A percentile compares a stretch with the other conserved stretches of the same genome.
phyloP scores from a whole-genome alignment of 2,113 vertebrate species.

The Psilopogon haemacephalus region DNA sequence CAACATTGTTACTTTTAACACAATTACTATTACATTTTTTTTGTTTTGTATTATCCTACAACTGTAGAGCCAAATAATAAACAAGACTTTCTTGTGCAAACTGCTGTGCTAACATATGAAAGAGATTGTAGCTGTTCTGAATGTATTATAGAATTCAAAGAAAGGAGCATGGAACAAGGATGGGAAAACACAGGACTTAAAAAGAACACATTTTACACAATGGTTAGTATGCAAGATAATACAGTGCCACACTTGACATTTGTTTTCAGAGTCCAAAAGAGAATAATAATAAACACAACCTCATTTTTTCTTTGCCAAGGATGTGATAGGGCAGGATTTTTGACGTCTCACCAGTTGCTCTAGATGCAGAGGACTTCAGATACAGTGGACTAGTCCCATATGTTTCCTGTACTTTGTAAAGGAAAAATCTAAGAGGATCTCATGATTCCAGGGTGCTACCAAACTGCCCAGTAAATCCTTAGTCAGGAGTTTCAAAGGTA shows the following conservation, averaged over 20 bases:
- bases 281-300: neutral
- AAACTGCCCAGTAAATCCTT: neutral
- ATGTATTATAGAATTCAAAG: neutral
- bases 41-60: neutral
- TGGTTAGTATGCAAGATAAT: neutral
- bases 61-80: neutral
- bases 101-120: neutral
- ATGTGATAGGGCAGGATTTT: neutral
- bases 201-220: neutral
- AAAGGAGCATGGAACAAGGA: neutral
- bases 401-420: neutral
- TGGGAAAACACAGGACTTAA: neutral
- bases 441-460: neutral
- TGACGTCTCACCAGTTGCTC: neutral
- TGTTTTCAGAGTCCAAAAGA: neutral
- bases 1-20: conserved; percentile 24
- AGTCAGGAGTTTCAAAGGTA: neutral
- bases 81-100: neutral
- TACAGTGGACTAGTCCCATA: accelerated
- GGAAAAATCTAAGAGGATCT: neutral
- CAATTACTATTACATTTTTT: neutral
- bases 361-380: neutral
- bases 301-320: neutral
- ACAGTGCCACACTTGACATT: neutral
- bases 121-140: neutral